These are phyloP conservation scores for Cephus sareptanus DNA, from an alignment of 2,888 invertebrate genomes.

Conservation along the genomic window DNA sequence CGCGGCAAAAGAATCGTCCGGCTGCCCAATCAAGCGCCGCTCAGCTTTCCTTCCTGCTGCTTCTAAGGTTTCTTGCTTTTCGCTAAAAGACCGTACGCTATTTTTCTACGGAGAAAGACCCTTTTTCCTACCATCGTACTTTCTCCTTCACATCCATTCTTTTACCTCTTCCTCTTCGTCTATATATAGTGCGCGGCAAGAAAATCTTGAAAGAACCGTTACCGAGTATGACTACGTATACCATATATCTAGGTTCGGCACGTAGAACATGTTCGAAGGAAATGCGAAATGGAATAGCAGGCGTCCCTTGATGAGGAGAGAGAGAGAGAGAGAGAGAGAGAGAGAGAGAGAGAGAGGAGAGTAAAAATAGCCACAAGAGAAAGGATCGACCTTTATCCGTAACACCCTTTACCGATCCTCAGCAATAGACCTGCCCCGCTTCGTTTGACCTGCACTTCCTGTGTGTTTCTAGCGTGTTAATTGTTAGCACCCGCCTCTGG, in stretches of 20 bases:
- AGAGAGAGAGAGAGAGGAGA: neutral
- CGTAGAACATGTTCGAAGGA: no score
- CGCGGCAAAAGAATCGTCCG: neutral
- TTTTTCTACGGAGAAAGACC: neutral
- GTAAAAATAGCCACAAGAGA: neutral
- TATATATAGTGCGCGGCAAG: neutral
- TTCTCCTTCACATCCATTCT: no score
- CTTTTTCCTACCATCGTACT: no score
- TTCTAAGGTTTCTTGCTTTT: constrained; percentile 13
- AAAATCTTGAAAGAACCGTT: neutral
- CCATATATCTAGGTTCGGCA: no score
- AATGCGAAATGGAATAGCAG: no score
- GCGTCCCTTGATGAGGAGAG: neutral
- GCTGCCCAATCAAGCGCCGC: constrained; percentile 15
- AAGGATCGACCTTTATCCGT: no score
- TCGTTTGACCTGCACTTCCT: constrained; percentile 24
- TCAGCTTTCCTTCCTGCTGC: constrained; percentile 25
- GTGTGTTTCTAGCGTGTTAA: constrained; percentile 47
- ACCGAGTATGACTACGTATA: no score
- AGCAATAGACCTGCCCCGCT: no score
- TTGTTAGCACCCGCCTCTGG: constrained; percentile 48
- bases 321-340: no score
- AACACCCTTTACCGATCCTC: no score
- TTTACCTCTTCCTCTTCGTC: neutral
- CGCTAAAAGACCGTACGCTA: constrained; percentile 7